Conservation (phyloP, 1,140 invertebrate genomes). For the Cephus cinctus region DNA sequence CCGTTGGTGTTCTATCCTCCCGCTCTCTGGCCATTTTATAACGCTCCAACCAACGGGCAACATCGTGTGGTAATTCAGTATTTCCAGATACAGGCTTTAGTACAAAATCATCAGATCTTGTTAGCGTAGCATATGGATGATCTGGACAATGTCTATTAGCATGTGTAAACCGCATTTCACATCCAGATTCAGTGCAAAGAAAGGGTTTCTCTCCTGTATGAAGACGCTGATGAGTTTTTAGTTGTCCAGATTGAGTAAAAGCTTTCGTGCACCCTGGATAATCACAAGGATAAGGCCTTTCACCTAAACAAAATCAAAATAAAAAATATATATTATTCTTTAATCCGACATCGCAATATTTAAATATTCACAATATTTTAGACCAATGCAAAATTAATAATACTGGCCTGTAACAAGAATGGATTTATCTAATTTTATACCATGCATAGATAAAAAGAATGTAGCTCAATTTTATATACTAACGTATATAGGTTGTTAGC, state of each 20-base stretch:
- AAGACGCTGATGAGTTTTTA: slow-evolving; percentile 80
- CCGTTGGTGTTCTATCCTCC: slow-evolving; percentile 54
- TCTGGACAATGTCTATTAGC: slow-evolving; percentile 75
- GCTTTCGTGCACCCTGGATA: slow-evolving; percentile 74
- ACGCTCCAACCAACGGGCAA: slow-evolving; percentile 61
- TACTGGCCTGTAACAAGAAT: no score
- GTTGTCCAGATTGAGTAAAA: slow-evolving; percentile 81
- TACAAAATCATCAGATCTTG: slow-evolving; percentile 59
- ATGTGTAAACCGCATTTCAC: slow-evolving; percentile 74
- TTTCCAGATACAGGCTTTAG: slow-evolving; percentile 56
- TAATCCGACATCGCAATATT: no score
- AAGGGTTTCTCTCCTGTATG: slow-evolving; percentile 86
- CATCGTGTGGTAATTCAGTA: slow-evolving; percentile 58
- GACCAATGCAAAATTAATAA: no score
- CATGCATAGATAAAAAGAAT: no score
- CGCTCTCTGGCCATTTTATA: slow-evolving; percentile 52
- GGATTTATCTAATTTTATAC: no score
- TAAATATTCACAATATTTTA: no score
- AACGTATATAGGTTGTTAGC: no score
- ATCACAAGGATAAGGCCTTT: slow-evolving; percentile 77
- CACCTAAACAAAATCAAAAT: slow-evolving; percentile 64
- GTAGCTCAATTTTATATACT: no score
- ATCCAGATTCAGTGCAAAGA: slow-evolving; percentile 67
- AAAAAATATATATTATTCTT: no score
- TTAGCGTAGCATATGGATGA: slow-evolving; percentile 62